Percentiles rank a stretch among this genome's conserved stretches.
Evolutionary conservation across 2,888 invertebrate species (phyloP).

Genomic region (Archaeoteleia sp.): DNA sequence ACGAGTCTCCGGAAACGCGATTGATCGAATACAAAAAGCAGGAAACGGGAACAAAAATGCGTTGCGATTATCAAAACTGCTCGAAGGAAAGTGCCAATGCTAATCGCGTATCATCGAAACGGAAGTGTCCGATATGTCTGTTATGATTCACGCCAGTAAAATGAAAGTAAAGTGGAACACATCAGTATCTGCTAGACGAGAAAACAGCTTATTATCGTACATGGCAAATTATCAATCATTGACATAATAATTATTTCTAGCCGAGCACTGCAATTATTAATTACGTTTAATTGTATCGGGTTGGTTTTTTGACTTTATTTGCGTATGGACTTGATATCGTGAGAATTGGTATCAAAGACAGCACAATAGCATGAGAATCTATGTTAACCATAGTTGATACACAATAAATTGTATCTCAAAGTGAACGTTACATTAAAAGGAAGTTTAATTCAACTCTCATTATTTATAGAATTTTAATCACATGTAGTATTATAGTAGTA

Average conservation of each 20-base stretch:
- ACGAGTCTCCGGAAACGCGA: not conserved
- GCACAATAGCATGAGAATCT: too few relatives aligned
- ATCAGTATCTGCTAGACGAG: conserved; percentile 29
- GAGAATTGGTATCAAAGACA: too few relatives aligned
- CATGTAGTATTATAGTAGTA: too few relatives aligned
- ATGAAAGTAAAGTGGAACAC: conserved; percentile 42
- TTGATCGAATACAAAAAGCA: conserved; percentile 21
- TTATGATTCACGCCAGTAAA: conserved; percentile 30
- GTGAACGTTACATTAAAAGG: too few relatives aligned
- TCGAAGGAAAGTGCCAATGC: conserved; percentile 36
- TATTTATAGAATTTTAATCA: too few relatives aligned
- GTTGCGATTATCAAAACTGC: conserved; percentile 3
- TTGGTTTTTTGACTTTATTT: conserved; percentile 8
- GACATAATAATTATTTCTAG: conserved; percentile 33
- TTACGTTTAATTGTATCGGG: conserved; percentile 19
- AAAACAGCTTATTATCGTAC: conserved; percentile 38
- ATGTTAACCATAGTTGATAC: too few relatives aligned
- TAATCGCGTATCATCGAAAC: conserved; percentile 37
- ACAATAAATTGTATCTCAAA: too few relatives aligned
- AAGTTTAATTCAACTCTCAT: too few relatives aligned
- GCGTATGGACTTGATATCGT: conserved; percentile 8
- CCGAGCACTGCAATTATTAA: conserved; percentile 18
- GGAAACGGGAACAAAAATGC: conserved; percentile 21
- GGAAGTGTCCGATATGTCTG: conserved; percentile 34
- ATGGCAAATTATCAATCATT: conserved; percentile 23